Percentiles rank a stretch among this genome's conserved stretches.
phyloP scores from a whole-genome alignment of 2,888 invertebrate genomes.

The Phyllotreta cruciferae region DNA sequence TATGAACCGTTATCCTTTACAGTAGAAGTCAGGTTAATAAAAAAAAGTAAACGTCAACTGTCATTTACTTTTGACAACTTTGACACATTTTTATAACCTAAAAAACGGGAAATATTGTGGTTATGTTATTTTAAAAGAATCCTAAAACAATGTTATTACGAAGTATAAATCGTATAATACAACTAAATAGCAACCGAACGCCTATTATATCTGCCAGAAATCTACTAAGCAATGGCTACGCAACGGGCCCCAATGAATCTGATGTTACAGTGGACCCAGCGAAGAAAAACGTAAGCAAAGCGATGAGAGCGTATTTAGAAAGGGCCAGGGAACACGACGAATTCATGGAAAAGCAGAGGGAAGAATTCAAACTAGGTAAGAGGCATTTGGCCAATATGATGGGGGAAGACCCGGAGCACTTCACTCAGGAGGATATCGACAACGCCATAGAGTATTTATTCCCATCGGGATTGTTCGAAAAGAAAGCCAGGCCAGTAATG shows the following conservation, averaged over 20 bases:
- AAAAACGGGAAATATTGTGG: no score
- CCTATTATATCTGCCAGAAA: neutral
- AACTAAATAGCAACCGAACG: neutral
- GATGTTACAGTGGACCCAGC: slow-evolving; percentile 15
- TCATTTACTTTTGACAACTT: no score
- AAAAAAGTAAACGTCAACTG: no score
- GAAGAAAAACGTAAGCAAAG: slow-evolving; percentile 78
- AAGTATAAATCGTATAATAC: no score
- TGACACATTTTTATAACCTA: no score
- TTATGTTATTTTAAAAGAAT: no score
- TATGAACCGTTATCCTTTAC: no score
- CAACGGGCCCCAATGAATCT: slow-evolving; percentile 13
- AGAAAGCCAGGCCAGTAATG: slow-evolving; percentile 87
- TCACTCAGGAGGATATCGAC: slow-evolving; percentile 87
- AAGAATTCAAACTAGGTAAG: slow-evolving; percentile 90
- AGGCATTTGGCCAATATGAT: slow-evolving; percentile 98
- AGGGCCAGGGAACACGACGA: slow-evolving; percentile 81
- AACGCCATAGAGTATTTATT: slow-evolving; percentile 92
- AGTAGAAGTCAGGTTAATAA: neutral
- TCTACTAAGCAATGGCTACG: neutral
- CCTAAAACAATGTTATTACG: no score
- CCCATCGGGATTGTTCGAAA: slow-evolving; percentile 90
- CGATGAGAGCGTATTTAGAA: slow-evolving; percentile 89
- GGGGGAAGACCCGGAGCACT: slow-evolving; percentile 90
- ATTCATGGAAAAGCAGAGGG: slow-evolving; percentile 79